These are phyloP conservation scores for Acromyrmex charruanus DNA, from an alignment of 1,140 invertebrate species.

Conservation along the genomic window DNA sequence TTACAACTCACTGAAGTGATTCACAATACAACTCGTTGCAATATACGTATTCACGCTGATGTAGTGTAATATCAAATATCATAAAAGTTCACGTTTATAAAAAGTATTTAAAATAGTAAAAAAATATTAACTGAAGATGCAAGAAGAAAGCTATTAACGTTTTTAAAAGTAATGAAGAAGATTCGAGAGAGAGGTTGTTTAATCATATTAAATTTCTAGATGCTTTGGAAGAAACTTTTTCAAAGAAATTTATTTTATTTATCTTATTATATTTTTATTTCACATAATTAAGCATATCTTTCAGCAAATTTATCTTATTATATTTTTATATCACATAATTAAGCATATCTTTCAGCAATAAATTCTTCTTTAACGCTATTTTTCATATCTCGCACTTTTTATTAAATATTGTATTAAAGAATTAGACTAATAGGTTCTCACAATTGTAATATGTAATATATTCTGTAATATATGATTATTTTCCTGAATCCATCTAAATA, in stretches of 20 bases:
- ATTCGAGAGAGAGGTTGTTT: background rate
- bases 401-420: background rate
- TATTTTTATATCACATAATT: background rate
- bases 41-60: background rate
- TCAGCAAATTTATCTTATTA: background rate
- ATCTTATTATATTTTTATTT: background rate
- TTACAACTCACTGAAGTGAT: conserved; percentile 23
- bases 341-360: background rate
- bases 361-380: conserved; percentile 4
- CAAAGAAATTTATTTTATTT: background rate
- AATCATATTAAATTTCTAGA: background rate
- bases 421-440: background rate
- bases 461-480: background rate
- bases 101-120: background rate
- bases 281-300: background rate
- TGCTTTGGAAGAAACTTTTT: background rate
- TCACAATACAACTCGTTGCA: background rate
- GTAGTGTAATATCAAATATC: background rate
- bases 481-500: conserved; percentile 3
- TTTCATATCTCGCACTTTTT: background rate
- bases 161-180: background rate
- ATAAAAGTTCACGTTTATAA: background rate
- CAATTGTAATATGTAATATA: background rate
- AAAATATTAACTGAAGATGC: background rate
- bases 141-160: background rate